These are phyloP conservation scores for Apodemia mormo DNA, from an alignment of 2,888 invertebrate genomes.

Conservation along the genomic window DNA sequence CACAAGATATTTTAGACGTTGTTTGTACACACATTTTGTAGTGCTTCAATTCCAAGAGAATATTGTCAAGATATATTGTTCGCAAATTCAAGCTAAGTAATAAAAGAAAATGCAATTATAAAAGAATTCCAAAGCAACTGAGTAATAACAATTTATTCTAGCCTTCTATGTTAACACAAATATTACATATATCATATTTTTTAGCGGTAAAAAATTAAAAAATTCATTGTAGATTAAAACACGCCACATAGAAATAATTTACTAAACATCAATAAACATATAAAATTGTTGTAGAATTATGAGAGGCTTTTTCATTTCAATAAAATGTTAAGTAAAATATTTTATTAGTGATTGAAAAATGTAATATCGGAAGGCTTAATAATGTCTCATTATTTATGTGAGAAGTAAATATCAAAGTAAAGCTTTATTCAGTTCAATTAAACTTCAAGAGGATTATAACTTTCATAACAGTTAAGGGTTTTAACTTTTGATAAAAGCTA, in stretches of 20 bases:
- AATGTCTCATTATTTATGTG: not conserved
- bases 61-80: not conserved
- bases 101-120: not conserved
- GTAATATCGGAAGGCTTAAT: not conserved
- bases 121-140: not conserved
- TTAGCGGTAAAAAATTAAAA: too few species aligned
- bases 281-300: not conserved
- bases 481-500: not conserved
- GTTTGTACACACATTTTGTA: not conserved
- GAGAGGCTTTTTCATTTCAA: not conserved
- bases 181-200: not conserved
- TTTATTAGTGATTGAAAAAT: not conserved
- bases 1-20: slow-evolving; percentile 10
- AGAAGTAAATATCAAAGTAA: not conserved
- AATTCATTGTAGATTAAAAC: too few species aligned
- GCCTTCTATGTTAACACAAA: not conserved
- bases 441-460: not conserved
- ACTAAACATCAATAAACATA: not conserved
- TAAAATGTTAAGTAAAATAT: not conserved
- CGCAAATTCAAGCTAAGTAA: not conserved
- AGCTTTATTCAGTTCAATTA: not conserved
- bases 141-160: not conserved
- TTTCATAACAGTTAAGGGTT: slow-evolving; percentile 11
- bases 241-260: not conserved
- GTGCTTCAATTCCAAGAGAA: not conserved